Evolutionary conservation across 2,888 invertebrate species (phyloP).

Genomic region (Rhyacophila evoluta): DNA sequence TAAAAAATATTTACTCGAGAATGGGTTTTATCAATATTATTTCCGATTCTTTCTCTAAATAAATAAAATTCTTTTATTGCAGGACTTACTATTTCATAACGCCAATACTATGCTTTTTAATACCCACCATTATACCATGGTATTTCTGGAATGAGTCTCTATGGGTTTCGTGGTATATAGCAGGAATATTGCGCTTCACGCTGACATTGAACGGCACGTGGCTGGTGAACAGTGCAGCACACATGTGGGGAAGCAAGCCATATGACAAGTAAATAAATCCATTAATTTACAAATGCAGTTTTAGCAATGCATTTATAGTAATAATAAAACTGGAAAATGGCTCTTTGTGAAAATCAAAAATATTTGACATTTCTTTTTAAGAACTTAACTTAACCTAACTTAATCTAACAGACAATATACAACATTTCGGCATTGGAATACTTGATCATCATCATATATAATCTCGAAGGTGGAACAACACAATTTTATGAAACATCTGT

Average conservation of each 20-base stretch:
- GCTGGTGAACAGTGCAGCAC: conserved; percentile 91
- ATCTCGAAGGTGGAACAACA: too few species aligned
- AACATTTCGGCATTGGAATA: too few species aligned
- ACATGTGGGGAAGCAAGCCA: conserved; percentile 80
- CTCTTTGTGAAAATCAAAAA: too few species aligned
- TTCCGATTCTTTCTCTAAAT: conserved; percentile 30
- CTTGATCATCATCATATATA: too few species aligned
- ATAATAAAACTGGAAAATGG: too few species aligned
- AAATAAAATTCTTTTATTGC: conserved; percentile 48
- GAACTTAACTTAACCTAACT: too few species aligned
- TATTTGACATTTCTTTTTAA: too few species aligned
- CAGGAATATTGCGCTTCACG: conserved; percentile 77
- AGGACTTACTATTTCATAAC: conserved; percentile 78
- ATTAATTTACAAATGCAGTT: neutral
- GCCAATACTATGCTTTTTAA: conserved; percentile 75
- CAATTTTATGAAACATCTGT: too few species aligned
- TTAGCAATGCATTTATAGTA: too few species aligned
- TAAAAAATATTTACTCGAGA: too few species aligned
- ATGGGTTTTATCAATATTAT: too few species aligned
- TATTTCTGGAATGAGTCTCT: conserved; percentile 77
- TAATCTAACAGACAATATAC: too few species aligned
- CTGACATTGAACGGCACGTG: conserved; percentile 86
- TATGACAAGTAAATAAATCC: conserved; percentile 74
- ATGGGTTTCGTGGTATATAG: conserved; percentile 57
- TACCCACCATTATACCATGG: conserved; percentile 79